These are phyloP conservation scores for Cecidostiba fungosa DNA, from an alignment of 2,888 invertebrate genomes.

Conservation along the genomic window DNA sequence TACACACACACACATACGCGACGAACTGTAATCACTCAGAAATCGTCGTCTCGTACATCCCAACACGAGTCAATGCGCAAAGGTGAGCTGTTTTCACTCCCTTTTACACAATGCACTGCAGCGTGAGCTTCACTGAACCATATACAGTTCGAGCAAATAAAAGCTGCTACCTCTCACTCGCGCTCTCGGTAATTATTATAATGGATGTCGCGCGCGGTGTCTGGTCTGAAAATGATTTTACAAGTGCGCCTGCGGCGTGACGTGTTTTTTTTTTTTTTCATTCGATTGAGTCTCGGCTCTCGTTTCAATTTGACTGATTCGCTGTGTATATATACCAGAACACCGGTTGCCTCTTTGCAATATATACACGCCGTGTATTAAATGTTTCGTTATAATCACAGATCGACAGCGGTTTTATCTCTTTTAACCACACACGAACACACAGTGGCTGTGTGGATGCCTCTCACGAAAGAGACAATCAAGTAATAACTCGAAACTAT, in stretches of 20 bases:
- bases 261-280: not conserved
- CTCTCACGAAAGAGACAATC: not conserved
- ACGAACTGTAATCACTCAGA: not conserved
- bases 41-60: too few species aligned
- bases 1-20: not conserved
- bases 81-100: not conserved
- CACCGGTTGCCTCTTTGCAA: not conserved
- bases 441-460: too few species aligned
- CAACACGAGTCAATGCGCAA: not conserved
- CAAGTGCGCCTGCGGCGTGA: not conserved
- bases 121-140: not conserved
- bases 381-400: not conserved
- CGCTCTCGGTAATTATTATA: slow-evolving; percentile 57
- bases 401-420: not conserved
- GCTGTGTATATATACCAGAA: not conserved
- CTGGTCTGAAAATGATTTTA: not conserved
- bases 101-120: not conserved
- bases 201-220: slow-evolving; percentile 52
- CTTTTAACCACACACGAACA: not conserved
- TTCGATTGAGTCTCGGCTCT: not conserved
- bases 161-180: slow-evolving; percentile 28
- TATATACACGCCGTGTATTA: not conserved
- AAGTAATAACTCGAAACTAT: not conserved
- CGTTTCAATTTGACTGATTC: not conserved
- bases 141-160: slow-evolving; percentile 26